Evolutionary conservation across 2,113 vertebrate species (phyloP), one percentile per base, ranked within the genome.

Genomic region (Hassar affinis): DNA sequence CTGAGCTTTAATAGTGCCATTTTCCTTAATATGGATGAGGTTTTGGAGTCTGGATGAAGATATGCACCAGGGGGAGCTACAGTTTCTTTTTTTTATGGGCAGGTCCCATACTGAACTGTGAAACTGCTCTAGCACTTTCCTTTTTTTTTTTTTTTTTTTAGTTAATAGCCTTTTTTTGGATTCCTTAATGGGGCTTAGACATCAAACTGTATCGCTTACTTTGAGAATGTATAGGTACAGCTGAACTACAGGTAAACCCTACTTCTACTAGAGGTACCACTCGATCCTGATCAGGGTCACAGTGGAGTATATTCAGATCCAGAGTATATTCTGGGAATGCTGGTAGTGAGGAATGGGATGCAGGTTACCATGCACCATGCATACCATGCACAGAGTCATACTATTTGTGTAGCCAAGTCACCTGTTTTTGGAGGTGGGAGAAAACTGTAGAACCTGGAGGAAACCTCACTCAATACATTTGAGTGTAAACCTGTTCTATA

Each of bases 11-110:
- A 10, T 42, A 59, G 10, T 59, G 22, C 5, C 10, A 51, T 56
- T 20, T 35, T n/a, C 12, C n/a, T 51, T 22, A 49, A 10, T 20
- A 47, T 12, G 1, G 57, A 49, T 11, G 35, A 80, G 14, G 20
- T 27, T 33, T 3, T 35, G 20, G 12, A 9, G 38, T 42, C 25
- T 45, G 22, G 15, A 57, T 30, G 20, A 72, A 27, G 15, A 27
- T 51, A n/a, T 25, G 12, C 81, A 38, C 57, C 47, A 83, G 81
- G 61, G 57, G 81, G 81, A 7, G 81, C 45, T 76, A 52, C 3
- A 25, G 81, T 45, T 22, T 51, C n/a, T 59, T 47, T 59, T 75
- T 56, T 72, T 35, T 38, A 6, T 6, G 62, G 62, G 9, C 20
- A 45, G 22, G 45, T 71, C 10, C 11, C 11, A 6, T 71, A 45